Evolutionary conservation across 1,140 invertebrate genomes (phyloP), one percentile per base, ranked within the genome.

Genomic region (Littorina saxatilis): DNA sequence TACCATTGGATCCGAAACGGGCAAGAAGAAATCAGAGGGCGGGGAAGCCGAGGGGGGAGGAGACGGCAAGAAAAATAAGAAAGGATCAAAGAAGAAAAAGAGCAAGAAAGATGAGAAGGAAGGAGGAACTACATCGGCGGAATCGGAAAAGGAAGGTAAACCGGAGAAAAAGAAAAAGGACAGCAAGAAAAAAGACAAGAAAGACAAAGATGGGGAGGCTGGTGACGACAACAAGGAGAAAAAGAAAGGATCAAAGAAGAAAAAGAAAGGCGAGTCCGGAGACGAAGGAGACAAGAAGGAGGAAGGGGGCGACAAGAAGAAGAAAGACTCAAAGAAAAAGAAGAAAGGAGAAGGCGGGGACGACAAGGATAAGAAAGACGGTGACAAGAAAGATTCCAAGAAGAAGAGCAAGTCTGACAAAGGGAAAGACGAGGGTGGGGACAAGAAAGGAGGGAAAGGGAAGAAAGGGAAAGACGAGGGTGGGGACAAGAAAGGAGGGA

Each of bases 181-280:
- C 23, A 11, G 23, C 37, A 29, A 3, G 37, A 39, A n/a, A 23
- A n/a, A 50, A 32, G 27, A 73, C 47, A 23, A 73, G 40, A 50
- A 73, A 23, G 29, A 39, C 4, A 23, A 23, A 17, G n/a, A 4
- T 11, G 3, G n/a, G 11, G 35, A 43, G 43, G 43, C 5, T 17
- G 43, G 43, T 17, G 32, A 35, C 5, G 61, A 29, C 15, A 32
- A 17, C 23, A 35, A 29, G 13, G 27, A 66, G 27, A 9, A 40
- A 39, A 72, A 55, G 47, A 76, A 58, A 29, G 47, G 27, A 40
- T 47, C 47, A 76, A 39, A 76, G 74, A 55, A 23, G 20, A 58
- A 27, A 17, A 15, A 27, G 37, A 37, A 32, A 7, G 20, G 68
- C 32, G 68, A 7, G 3, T 9, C 3, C 32, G 68, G 35, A 20